Evolutionary conservation across 2,113 vertebrate genomes (phyloP).

Genomic region (Hippocampus barbouri): DNA sequence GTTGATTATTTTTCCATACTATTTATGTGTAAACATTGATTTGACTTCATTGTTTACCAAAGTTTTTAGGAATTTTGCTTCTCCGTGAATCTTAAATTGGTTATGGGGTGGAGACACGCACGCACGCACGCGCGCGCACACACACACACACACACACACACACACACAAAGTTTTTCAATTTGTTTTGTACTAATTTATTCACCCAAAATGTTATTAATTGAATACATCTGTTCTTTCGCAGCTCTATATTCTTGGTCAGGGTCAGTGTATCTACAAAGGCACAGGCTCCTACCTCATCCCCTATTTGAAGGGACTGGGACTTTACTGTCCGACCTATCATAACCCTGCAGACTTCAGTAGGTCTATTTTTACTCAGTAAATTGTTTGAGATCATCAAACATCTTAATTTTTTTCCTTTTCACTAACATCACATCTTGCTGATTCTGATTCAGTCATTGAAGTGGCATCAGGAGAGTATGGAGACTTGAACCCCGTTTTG

Average conservation of each 20-base stretch:
- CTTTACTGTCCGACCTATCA: conserved; percentile 95
- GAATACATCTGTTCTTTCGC: conserved; percentile 14
- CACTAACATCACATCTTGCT: not conserved
- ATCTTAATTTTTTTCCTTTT: not conserved
- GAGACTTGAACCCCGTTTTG: conserved; percentile 90
- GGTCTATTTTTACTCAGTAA: conserved; percentile 48
- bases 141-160: no score
- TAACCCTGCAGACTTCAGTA: conserved; percentile 97
- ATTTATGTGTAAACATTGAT: not conserved
- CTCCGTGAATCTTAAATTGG: not conserved
- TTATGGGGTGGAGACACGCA: not conserved
- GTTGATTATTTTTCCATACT: not conserved
- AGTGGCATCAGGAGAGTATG: conserved; percentile 94
- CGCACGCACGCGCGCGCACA: no score
- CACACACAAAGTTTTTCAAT: not conserved
- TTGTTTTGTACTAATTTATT: not conserved
- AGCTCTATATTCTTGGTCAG: conserved; percentile 98
- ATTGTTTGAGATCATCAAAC: no score
- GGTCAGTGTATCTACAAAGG: conserved; percentile 98
- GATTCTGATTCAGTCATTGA: conserved; percentile 82
- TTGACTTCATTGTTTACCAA: not conserved
- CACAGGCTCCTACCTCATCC: conserved; percentile 86
- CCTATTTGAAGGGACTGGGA: conserved; percentile 91
- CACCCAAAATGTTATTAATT: not conserved
- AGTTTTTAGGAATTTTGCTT: not conserved